Evolutionary conservation across 2,113 vertebrate species (phyloP).

Genomic region (Vidua macroura): DNA sequence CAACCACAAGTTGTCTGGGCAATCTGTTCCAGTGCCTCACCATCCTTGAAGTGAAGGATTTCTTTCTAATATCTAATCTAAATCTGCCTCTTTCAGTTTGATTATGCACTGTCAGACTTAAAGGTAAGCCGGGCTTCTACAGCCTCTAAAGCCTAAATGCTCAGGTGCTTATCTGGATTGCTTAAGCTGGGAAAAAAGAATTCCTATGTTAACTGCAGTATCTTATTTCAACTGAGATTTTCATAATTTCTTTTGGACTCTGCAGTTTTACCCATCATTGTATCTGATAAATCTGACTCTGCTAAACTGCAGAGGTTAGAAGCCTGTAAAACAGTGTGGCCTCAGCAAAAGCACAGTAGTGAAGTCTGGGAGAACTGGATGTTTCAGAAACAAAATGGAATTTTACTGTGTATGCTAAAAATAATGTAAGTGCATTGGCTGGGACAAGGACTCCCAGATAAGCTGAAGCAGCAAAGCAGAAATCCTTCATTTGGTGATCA

Average conservation of each 20-base stretch:
- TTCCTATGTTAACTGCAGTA: not conserved
- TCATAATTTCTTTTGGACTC: constrained; percentile 7
- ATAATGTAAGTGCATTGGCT: constrained; percentile 31
- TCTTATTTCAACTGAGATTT: not conserved
- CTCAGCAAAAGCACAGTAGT: constrained; percentile 18
- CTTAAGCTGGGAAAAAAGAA: not conserved
- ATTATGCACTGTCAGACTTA: not conserved
- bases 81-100: not conserved
- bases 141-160: not conserved
- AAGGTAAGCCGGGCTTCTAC: not conserved
- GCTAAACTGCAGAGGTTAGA: constrained; percentile 15
- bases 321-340: not conserved
- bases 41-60: not conserved
- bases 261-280: not conserved
- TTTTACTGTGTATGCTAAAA: constrained; percentile 48
- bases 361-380: not conserved
- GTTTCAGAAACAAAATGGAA: constrained; percentile 40
- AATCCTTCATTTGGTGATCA: not conserved
- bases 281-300: constrained; percentile 5
- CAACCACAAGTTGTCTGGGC: not conserved
- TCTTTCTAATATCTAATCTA: not conserved
- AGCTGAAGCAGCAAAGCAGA: constrained; percentile 49
- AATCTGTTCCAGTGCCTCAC: not conserved
- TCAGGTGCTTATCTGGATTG: not conserved
- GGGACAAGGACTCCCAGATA: not conserved